Evolutionary conservation across 2,113 vertebrate species (phyloP).

Genomic region (Puffinus mauretanicus): DNA sequence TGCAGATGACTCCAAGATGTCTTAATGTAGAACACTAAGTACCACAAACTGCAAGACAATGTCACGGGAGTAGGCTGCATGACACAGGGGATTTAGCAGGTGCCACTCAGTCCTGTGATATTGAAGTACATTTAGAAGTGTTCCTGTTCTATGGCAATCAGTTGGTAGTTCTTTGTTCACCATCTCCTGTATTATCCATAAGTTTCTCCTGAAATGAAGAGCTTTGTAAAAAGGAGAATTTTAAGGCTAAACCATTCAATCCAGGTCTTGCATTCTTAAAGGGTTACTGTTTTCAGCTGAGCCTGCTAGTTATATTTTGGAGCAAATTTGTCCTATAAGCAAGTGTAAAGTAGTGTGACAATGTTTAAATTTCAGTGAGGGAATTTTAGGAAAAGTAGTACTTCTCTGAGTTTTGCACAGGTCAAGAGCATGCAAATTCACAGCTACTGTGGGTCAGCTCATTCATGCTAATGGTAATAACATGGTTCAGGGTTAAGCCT

Average conservation of each 20-base stretch:
- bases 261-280: not conserved
- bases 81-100: not conserved
- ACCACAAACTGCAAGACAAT: not conserved
- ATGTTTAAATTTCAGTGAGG: not conserved
- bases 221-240: not conserved
- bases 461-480: not conserved
- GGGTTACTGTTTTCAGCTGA: not conserved
- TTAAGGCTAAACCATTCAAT: not conserved
- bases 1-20: not conserved
- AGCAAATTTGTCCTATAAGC: not conserved
- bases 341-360: not conserved
- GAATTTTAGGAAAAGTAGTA: not conserved
- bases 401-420: not conserved
- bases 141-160: not conserved
- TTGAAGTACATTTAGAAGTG: not conserved
- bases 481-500: not conserved
- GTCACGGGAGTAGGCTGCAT: not conserved
- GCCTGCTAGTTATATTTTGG: not conserved
- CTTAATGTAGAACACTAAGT: not conserved
- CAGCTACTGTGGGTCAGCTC: not conserved
- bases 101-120: not conserved
- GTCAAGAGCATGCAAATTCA: not conserved
- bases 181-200: not conserved
- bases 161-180: not conserved
- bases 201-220: not conserved